Base-by-base conservation (phyloP, 37 sponge, comb jelly and placozoan species). In the Spongilla lacustris region DNA sequence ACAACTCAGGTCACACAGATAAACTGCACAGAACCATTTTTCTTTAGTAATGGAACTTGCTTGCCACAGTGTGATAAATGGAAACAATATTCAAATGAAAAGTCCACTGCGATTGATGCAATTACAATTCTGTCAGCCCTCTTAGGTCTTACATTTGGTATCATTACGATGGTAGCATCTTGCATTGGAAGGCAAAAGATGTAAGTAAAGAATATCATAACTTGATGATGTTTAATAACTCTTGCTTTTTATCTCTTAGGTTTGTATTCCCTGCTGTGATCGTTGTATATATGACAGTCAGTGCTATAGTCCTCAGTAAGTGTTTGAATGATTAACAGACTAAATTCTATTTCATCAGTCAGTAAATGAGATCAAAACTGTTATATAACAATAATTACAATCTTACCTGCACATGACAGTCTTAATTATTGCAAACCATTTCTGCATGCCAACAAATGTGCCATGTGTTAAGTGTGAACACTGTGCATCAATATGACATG, bases 171-270 rank as follows among this genome's bases (percentile, higher is more conserved):
- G 70, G 25, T 88, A 25, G 70, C 82, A 4, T 71, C 80, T 34
- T 74, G 83, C 30, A 27, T 88, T 4, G 23, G 89, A 10, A 69
- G 83, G 36, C 35, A 88, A 32, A 88, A 69, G 38, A 76, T 88
- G 89, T 88, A 82, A 82, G 14, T 41, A 41, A 41, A 41, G 6
- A 41, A 41, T 41, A 41, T n/a, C n/a, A 41, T 41, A 1, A 75
- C 4, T 76, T 69, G 2, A 36, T n/a, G 49, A 1, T 81, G 24
- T 75, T 28, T 1, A 28, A 19, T 14, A 41, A 41, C 6, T 41
- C 41, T 6, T 6, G 6, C 1, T 58, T 19, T 58, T 58, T 46
- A 46, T 46, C 8, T 78, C 9, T 9, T 30, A 49, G 80, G 80
- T 79, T 66, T 66, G 66, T 10, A 8, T 38, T 76, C 25, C 35